Conservation (phyloP, 2,888 invertebrate species). For the Ditula angustiorana region DNA sequence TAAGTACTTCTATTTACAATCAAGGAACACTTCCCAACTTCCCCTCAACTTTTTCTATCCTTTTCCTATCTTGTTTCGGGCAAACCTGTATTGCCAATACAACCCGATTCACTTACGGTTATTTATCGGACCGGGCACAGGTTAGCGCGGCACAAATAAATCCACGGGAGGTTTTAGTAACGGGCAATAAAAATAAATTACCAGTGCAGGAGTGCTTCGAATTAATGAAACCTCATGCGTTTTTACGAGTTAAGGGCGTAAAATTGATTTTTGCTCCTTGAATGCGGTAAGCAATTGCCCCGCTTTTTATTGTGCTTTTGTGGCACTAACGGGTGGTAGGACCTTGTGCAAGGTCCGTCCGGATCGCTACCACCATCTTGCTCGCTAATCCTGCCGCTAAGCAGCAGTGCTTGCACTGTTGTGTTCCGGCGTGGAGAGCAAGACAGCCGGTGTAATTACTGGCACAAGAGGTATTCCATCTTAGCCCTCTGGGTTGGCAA, state of each 20-base stretch:
- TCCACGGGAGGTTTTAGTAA: slow-evolving; percentile 39
- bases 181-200: slow-evolving; percentile 40
- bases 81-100: not conserved
- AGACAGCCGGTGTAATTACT: too few species aligned
- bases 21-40: not conserved
- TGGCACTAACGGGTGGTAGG: too few species aligned
- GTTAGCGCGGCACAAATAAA: slow-evolving; percentile 43
- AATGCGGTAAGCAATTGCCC: not conserved
- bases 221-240: slow-evolving; percentile 39
- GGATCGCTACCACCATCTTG: too few species aligned
- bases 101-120: slow-evolving; percentile 28
- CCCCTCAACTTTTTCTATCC: not conserved
- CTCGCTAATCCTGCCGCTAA: too few species aligned
- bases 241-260: slow-evolving; percentile 19
- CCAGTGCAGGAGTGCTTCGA: slow-evolving; percentile 38
- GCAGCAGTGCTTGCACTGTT: too few species aligned
- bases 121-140: slow-evolving; percentile 43
- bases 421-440: too few species aligned
- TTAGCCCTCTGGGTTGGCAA: too few species aligned
- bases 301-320: too few species aligned
- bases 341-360: too few species aligned
- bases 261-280: slow-evolving; percentile 23
- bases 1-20: too few species aligned
- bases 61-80: not conserved
- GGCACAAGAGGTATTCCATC: too few species aligned